phyloP scores from a whole-genome alignment of 1,140 invertebrate species.

The Laodelphax striatellus region DNA sequence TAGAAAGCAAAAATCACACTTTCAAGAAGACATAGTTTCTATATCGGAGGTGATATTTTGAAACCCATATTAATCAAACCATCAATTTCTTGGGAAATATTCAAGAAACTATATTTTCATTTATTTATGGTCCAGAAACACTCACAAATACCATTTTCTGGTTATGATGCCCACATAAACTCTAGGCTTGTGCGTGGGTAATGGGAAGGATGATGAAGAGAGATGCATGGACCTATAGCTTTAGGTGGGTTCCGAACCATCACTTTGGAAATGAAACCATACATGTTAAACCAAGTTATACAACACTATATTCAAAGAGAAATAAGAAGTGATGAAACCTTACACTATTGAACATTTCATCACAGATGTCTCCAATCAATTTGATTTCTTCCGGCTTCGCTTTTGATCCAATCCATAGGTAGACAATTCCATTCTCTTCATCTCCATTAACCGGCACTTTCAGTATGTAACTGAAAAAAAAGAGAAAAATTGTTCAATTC shows the following conservation, averaged over 20 bases:
- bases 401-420: constrained; percentile 93
- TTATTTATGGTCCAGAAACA: no score
- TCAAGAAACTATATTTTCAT: no score
- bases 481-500: constrained; percentile 19
- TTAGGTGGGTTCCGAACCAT: no score
- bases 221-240: no score
- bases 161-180: no score
- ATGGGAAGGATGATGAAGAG: no score
- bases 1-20: constrained; percentile 6
- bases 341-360: constrained; percentile 82
- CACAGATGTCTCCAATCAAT: constrained; percentile 85
- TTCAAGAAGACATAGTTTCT: not conserved
- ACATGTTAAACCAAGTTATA: not conserved
- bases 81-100: no score
- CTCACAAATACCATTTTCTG: no score
- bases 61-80: no score
- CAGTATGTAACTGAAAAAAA: constrained; percentile 71
- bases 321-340: constrained; percentile 16
- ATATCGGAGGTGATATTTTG: no score
- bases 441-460: constrained; percentile 92
- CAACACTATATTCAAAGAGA: not conserved
- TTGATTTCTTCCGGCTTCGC: constrained; percentile 77
- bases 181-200: no score
- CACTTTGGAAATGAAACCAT: not conserved
- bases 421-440: constrained; percentile 82